These are phyloP conservation scores for Tolmerus cingulatus DNA, from an alignment of 2,888 invertebrate genomes.

Conservation along the genomic window DNA sequence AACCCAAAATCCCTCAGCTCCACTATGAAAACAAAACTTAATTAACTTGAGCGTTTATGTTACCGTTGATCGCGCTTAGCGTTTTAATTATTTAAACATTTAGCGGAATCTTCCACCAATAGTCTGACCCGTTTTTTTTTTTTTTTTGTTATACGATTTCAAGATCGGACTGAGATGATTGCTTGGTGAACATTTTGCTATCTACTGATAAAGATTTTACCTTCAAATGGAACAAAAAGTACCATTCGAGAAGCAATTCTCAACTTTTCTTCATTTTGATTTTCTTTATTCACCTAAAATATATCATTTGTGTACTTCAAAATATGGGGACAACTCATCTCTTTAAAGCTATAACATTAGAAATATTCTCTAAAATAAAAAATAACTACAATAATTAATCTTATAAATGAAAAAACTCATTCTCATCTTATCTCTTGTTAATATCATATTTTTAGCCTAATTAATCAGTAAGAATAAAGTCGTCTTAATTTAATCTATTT, in stretches of 20 bases:
- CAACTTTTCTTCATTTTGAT: background rate
- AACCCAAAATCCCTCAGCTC: background rate
- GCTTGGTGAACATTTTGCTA: conserved; percentile 11
- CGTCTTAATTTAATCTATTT: conserved; percentile 18
- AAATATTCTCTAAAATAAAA: conserved; percentile 22
- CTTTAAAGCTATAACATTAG: conserved; percentile 25
- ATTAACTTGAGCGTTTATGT: background rate
- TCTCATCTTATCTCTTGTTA: background rate
- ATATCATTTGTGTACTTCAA: background rate
- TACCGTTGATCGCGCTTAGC: background rate
- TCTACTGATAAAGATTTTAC: background rate
- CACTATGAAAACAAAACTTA: background rate
- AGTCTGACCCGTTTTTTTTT: background rate
- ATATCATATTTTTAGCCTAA: conserved; percentile 6
- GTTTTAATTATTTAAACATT: background rate
- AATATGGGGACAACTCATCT: background rate
- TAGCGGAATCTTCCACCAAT: background rate
- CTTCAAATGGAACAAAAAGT: background rate
- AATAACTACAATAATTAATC: conserved; percentile 11
- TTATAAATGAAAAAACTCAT: conserved; percentile 12
- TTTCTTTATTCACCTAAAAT: conserved; percentile 2
- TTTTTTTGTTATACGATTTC: background rate
- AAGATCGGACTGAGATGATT: background rate
- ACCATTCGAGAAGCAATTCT: background rate
- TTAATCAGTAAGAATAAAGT: background rate